Evolutionary conservation across 2,888 invertebrate genomes (phyloP).

Genomic region (Ellobium chinense): DNA sequence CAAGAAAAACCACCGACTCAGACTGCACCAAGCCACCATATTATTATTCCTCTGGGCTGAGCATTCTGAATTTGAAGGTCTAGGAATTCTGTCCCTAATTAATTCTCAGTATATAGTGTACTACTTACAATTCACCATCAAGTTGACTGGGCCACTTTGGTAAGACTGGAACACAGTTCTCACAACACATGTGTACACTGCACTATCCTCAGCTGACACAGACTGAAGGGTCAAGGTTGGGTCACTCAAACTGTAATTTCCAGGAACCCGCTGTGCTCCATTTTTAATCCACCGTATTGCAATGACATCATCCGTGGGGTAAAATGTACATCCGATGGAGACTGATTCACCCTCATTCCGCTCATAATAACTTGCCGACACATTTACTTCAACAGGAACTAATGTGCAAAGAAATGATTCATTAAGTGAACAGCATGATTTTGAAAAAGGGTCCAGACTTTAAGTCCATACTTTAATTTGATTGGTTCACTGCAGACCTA

Average conservation of each 20-base stretch:
- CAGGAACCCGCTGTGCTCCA: background rate
- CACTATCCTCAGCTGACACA: background rate
- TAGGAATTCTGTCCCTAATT: too few relatives aligned
- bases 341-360: background rate
- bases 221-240: background rate
- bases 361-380: background rate
- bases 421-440: too few relatives aligned
- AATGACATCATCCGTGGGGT: background rate
- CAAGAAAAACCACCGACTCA: too few relatives aligned
- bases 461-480: too few relatives aligned
- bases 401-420: too few relatives aligned
- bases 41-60: too few relatives aligned
- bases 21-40: too few relatives aligned
- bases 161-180: background rate
- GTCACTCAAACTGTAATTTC: background rate
- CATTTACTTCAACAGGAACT: constrained; percentile 5
- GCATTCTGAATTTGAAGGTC: too few relatives aligned
- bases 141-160: background rate
- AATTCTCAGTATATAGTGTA: too few relatives aligned
- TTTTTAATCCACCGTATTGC: background rate
- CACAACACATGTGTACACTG: background rate
- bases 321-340: background rate
- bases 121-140: background rate
- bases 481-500: too few relatives aligned
- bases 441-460: too few relatives aligned